Conservation (phyloP, 2,888 invertebrate genomes). For the Auanema sp. region DNA sequence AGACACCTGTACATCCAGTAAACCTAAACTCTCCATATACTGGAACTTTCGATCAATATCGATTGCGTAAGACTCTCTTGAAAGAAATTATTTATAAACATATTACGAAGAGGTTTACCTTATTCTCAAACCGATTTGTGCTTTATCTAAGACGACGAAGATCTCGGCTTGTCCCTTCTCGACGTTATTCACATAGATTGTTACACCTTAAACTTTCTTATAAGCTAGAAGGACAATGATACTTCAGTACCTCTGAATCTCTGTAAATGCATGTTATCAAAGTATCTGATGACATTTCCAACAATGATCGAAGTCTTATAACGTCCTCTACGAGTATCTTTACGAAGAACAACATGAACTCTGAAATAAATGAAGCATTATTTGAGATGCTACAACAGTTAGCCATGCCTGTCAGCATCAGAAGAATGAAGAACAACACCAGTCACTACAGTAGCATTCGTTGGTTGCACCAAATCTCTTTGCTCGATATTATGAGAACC, state of each 20-base stretch:
- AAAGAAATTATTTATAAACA: constrained; percentile 25
- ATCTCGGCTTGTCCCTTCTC: constrained; percentile 56
- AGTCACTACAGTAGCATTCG: constrained; percentile 56
- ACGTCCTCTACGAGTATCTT: constrained; percentile 55
- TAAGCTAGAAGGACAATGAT: not conserved
- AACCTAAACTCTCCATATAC: constrained; percentile 49
- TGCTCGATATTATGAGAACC: constrained; percentile 43
- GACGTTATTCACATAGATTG: constrained; percentile 59
- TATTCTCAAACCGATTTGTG: constrained; percentile 49
- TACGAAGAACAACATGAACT: constrained; percentile 42
- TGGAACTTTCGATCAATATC: constrained; percentile 47
- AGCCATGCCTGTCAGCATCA: constrained; percentile 40
- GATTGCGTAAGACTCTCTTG: constrained; percentile 50
- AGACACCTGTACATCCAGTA: constrained; percentile 51
- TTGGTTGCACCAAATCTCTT: constrained; percentile 54
- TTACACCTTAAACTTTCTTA: constrained; percentile 37
- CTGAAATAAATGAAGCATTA: constrained; percentile 5
- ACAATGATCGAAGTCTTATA: constrained; percentile 60
- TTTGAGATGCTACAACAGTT: not conserved
- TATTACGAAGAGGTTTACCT: not conserved
- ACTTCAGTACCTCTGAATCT: constrained; percentile 42
- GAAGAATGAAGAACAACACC: constrained; percentile 52
- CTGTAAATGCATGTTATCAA: constrained; percentile 58
- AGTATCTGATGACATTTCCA: constrained; percentile 56
- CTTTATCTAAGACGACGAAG: constrained; percentile 56